Evolutionary conservation across 2,888 invertebrate species (phyloP).

Genomic region (Buathra laborator): DNA sequence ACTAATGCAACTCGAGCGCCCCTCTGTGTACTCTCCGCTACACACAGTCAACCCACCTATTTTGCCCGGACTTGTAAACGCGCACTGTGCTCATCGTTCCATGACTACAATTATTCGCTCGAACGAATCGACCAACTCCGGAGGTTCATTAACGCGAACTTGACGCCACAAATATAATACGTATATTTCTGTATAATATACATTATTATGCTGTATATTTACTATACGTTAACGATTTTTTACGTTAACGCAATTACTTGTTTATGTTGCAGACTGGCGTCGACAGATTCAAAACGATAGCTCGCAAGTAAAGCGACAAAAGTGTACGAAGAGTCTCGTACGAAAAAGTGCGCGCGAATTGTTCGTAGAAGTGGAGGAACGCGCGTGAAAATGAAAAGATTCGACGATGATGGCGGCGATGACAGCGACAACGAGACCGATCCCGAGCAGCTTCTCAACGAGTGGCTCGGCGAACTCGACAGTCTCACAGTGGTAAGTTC

Average conservation of each 20-base stretch:
- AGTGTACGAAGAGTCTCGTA: slow-evolving; percentile 6
- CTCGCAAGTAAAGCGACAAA: slow-evolving; percentile 2
- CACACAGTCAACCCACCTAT: slow-evolving; percentile 52
- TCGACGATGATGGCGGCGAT: slow-evolving; percentile 86
- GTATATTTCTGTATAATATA: neutral
- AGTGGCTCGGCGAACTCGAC: slow-evolving; percentile 92
- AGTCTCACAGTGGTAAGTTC: slow-evolving; percentile 90
- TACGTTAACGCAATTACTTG: neutral
- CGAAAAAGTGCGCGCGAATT: slow-evolving; percentile 25
- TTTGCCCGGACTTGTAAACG: slow-evolving; percentile 58
- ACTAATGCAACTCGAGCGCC: slow-evolving; percentile 44
- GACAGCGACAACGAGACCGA: slow-evolving; percentile 90
- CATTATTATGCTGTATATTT: neutral
- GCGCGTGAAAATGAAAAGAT: slow-evolving; percentile 80
- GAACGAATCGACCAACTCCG: slow-evolving; percentile 68
- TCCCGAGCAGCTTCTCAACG: slow-evolving; percentile 91
- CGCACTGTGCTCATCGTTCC: slow-evolving; percentile 68
- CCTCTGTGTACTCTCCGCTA: slow-evolving; percentile 32
- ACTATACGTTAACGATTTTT: neutral
- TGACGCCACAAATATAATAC: slow-evolving; percentile 59
- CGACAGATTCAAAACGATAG: slow-evolving; percentile 19
- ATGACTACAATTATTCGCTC: slow-evolving; percentile 73
- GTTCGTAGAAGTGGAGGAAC: slow-evolving; percentile 56
- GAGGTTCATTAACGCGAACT: slow-evolving; percentile 74
- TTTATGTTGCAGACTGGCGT: slow-evolving; percentile 50